Evolutionary conservation across 2,888 invertebrate species (phyloP).

Genomic region (Drosophila acutilabella): DNA sequence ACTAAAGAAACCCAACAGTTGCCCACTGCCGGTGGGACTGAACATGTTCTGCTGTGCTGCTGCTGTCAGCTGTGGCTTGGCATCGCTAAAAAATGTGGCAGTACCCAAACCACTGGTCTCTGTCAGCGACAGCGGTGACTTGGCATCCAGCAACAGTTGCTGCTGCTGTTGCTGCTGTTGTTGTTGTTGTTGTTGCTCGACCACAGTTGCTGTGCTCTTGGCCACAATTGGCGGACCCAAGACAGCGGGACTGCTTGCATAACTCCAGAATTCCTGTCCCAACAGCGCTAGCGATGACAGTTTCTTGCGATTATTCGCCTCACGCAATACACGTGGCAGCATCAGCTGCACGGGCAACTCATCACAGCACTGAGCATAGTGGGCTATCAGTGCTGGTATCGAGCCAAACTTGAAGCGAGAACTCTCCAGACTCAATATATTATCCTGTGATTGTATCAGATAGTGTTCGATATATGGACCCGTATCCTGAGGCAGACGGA

Average conservation of each 20-base stretch:
- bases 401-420: constrained; percentile 97
- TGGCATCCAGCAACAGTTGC: constrained; percentile 79
- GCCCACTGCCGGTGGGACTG: constrained; percentile 81
- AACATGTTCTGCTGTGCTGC: constrained; percentile 61
- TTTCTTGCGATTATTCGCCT: constrained; percentile 95
- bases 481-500: constrained; percentile 93
- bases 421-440: constrained; percentile 95
- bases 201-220: neutral
- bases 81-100: constrained; percentile 83
- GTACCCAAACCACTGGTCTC: constrained; percentile 85
- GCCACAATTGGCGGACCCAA: constrained; percentile 52
- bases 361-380: constrained; percentile 97
- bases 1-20: constrained; percentile 80
- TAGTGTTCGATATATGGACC: constrained; percentile 98
- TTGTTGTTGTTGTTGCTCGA: constrained; percentile 33
- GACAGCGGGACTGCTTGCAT: constrained; percentile 86
- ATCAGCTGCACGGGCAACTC: constrained; percentile 96
- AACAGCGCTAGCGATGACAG: constrained; percentile 95
- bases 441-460: constrained; percentile 93
- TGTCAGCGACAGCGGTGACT: constrained; percentile 85
- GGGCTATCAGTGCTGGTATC: constrained; percentile 95
- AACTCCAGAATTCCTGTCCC: constrained; percentile 94
- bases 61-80: constrained; percentile 40
- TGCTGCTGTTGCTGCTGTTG: constrained; percentile 47
- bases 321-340: constrained; percentile 93